Conservation (phyloP, 1,140 invertebrate species). For the Drosophila takahashii region DNA sequence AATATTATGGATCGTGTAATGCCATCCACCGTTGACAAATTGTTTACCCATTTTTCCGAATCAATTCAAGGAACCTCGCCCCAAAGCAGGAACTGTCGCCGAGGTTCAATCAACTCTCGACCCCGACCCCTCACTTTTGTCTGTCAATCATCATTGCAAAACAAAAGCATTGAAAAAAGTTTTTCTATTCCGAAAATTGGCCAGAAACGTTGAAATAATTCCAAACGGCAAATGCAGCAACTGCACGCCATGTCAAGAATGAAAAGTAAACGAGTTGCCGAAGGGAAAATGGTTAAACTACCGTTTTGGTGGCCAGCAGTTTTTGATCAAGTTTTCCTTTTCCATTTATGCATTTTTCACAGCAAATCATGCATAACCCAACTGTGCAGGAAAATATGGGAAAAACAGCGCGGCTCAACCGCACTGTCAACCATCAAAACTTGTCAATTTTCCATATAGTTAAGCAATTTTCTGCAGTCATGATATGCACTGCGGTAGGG, state of each 20-base stretch:
- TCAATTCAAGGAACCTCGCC: conserved; percentile 47
- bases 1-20: conserved; percentile 61
- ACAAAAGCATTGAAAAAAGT: conserved; percentile 47
- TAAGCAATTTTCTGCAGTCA: conserved; percentile 72
- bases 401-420: conserved; percentile 43
- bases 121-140: conserved; percentile 3
- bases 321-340: conserved; percentile 61
- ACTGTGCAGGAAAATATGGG: not conserved
- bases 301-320: conserved; percentile 36
- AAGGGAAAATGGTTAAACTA: conserved; percentile 35
- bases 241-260: conserved; percentile 65
- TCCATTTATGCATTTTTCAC: conserved; percentile 60
- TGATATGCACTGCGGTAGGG: conserved; percentile 47
- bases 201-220: conserved; percentile 70
- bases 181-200: conserved; percentile 76
- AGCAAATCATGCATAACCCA: conserved; percentile 56
- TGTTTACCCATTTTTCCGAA: conserved; percentile 61
- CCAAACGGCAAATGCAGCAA: conserved; percentile 49
- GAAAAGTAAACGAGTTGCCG: conserved; percentile 35
- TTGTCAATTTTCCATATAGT: conserved; percentile 82
- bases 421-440: conserved; percentile 76
- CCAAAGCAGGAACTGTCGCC: conserved; percentile 36
- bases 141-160: conserved; percentile 34
- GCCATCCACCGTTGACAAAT: conserved; percentile 49
- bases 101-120: conserved; percentile 54